A percentile compares a stretch with the other conserved stretches of the same genome.
Evolutionary conservation across 2,888 invertebrate species (phyloP).

Genomic region (Trisateles emortualis): DNA sequence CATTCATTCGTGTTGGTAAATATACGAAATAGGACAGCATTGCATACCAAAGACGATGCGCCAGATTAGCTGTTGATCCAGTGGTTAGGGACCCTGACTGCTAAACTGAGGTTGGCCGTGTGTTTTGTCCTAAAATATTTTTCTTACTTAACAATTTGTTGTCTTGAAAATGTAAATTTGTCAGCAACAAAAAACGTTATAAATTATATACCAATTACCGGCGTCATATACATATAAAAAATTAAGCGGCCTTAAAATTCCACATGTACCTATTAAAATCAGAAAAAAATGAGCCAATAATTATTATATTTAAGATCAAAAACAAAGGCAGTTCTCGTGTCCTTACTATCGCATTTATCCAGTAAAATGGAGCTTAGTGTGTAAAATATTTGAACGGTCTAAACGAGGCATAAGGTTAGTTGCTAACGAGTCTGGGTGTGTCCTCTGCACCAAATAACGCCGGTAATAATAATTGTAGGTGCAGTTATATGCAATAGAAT

Average conservation of each 20-base stretch:
- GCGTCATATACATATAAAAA: no score
- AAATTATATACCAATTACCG: no score
- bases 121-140: no score
- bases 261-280: background rate
- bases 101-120: no score
- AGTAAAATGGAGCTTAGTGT: conserved; percentile 35
- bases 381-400: conserved; percentile 47
- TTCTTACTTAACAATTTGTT: background rate
- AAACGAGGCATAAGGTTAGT: conserved; percentile 77
- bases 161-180: no score
- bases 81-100: no score
- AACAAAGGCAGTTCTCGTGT: conserved; percentile 34
- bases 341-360: conserved; percentile 42
- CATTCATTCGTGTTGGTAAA: conserved; percentile 1
- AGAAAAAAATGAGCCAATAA: background rate
- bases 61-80: background rate
- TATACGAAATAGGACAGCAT: background rate
- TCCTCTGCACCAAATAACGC: conserved; percentile 81
- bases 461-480: conserved; percentile 78
- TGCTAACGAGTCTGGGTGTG: conserved; percentile 84
- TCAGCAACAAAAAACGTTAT: no score
- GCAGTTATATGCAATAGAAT: conserved; percentile 75
- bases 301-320: conserved; percentile 18
- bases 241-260: background rate
- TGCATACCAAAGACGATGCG: background rate